phyloP scores from a whole-genome alignment of 2,888 invertebrate genomes.

The Fissipunctia ypsillon region DNA sequence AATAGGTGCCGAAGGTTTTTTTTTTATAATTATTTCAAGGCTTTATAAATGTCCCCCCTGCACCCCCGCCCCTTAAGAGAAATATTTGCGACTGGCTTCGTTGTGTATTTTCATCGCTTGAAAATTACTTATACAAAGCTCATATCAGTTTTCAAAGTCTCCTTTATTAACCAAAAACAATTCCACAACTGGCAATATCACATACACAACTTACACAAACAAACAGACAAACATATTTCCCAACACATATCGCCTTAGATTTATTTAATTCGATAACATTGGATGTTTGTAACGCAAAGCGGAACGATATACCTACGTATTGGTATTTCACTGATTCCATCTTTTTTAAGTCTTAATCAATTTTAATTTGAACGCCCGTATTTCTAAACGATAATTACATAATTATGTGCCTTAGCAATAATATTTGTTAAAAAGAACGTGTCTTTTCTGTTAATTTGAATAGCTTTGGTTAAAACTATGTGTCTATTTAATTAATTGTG shows the following conservation, averaged over 20 bases:
- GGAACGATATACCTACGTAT: constrained; percentile 57
- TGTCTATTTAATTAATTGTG: constrained; percentile 62
- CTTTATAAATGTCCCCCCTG: too few species aligned
- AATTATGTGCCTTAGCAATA: constrained; percentile 17
- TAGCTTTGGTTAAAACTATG: constrained; percentile 52
- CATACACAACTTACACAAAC: not conserved
- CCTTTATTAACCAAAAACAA: too few species aligned
- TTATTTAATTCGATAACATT: constrained; percentile 69
- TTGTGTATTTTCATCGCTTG: too few species aligned
- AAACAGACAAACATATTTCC: constrained; percentile 27
- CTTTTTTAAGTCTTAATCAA: constrained; percentile 79
- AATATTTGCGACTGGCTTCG: too few species aligned
- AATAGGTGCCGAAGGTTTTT: too few species aligned
- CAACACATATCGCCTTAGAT: constrained; percentile 47
- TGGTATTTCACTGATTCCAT: constrained; percentile 62
- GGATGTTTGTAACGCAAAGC: constrained; percentile 61
- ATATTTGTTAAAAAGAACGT: constrained; percentile 25
- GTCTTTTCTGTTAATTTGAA: constrained; percentile 49
- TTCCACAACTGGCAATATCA: too few species aligned
- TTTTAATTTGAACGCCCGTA: constrained; percentile 76
- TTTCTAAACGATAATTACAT: constrained; percentile 65
- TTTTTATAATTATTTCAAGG: too few species aligned
- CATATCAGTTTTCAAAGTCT: too few species aligned
- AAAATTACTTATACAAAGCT: too few species aligned
- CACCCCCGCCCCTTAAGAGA: too few species aligned